Percentiles rank a stretch among this genome's conserved stretches.
These are phyloP conservation scores for Podarcis cretensis DNA, from an alignment of 2,113 vertebrate genomes.

Conservation along the genomic window DNA sequence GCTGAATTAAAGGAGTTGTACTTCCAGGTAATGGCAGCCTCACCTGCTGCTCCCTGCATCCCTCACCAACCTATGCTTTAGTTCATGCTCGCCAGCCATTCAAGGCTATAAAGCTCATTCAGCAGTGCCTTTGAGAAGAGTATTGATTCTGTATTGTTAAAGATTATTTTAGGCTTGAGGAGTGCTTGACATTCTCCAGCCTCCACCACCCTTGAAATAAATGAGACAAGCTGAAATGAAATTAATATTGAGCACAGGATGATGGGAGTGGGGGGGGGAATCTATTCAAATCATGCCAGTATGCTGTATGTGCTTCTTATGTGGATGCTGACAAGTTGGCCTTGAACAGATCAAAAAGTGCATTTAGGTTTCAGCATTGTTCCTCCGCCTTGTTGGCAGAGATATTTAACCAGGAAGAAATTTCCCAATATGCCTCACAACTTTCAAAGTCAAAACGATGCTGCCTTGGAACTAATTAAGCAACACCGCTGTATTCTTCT, in stretches of 20 bases:
- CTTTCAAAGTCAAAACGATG: not conserved
- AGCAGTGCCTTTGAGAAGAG: not conserved
- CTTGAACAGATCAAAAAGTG: not conserved
- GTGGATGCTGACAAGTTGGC: not conserved
- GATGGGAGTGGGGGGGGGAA: not conserved
- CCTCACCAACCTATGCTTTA: not conserved
- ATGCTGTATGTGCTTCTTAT: not conserved
- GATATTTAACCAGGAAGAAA: not conserved
- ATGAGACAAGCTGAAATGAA: not conserved
- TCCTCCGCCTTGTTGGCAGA: not conserved
- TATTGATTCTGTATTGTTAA: not conserved
- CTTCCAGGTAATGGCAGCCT: not conserved
- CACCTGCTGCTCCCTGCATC: not conserved
- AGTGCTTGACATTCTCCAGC: not conserved
- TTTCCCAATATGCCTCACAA: not conserved
- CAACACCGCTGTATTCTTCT: not conserved
- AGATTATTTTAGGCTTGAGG: not conserved
- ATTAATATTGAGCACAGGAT: not conserved
- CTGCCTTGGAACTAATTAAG: not conserved
- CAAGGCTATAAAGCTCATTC: slow-evolving; percentile 1
- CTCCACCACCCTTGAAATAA: not conserved
- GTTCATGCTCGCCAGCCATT: not conserved
- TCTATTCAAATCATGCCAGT: not conserved
- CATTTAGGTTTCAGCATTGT: not conserved
- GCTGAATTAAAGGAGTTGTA: not conserved